phyloP scores from a whole-genome alignment of 2,113 vertebrate species.

The Erpornis zantholeuca region DNA sequence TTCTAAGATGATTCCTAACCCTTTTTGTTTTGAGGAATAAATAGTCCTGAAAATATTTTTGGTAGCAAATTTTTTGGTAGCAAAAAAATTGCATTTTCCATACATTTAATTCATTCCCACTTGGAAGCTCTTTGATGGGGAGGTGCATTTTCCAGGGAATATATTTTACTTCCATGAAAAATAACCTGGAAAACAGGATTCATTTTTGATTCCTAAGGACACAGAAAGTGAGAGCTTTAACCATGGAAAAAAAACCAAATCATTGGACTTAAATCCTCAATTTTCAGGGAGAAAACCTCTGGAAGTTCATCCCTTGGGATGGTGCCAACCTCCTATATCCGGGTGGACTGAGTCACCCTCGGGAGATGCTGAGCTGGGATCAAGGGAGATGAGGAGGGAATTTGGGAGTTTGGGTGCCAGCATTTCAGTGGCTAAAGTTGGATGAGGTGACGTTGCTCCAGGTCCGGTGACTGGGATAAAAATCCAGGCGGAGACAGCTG shows the following conservation, averaged over 20 bases:
- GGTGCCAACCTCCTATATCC: background rate
- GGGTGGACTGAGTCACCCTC: background rate
- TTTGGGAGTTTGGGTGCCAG: background rate
- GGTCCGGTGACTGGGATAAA: background rate
- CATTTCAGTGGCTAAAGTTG: background rate
- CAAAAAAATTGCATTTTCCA: background rate
- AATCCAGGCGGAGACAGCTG: background rate
- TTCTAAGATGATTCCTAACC: background rate
- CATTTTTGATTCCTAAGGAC: background rate
- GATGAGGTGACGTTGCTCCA: background rate
- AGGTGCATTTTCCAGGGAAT: accelerated
- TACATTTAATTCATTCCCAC: background rate
- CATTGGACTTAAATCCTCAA: accelerated
- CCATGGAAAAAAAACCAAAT: accelerated
- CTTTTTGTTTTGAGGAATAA: background rate
- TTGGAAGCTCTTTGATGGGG: accelerated
- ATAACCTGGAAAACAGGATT: background rate
- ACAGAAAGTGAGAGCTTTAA: background rate
- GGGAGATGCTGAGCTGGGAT: background rate
- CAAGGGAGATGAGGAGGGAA: background rate
- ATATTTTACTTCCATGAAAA: background rate
- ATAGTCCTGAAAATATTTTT: background rate
- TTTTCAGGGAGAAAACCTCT: background rate
- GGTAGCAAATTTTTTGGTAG: too few relatives aligned
- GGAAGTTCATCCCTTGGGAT: background rate